These are phyloP conservation scores for Crotalus tigris DNA, from an alignment of 2,113 vertebrate genomes.

Conservation along the genomic window DNA sequence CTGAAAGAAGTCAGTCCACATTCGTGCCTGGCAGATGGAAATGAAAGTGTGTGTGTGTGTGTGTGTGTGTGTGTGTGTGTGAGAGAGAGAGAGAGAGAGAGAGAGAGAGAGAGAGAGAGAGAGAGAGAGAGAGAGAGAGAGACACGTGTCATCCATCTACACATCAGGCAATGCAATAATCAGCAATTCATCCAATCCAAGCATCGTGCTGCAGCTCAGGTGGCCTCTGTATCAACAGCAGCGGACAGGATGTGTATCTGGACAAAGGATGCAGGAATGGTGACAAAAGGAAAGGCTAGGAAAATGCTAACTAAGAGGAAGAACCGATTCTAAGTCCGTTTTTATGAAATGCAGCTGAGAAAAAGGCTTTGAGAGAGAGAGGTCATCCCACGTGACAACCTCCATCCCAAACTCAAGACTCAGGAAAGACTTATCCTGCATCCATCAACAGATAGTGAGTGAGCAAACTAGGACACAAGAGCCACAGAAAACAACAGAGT, in stretches of 20 bases:
- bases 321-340: background rate
- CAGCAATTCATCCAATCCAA: background rate
- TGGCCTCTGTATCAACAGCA: background rate
- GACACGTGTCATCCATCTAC: background rate
- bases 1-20: background rate
- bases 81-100: too few species aligned
- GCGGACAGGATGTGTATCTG: background rate
- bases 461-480: background rate
- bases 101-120: too few species aligned
- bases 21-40: background rate
- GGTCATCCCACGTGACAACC: background rate
- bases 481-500: background rate
- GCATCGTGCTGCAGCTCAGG: background rate
- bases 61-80: too few species aligned
- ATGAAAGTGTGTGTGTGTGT: background rate
- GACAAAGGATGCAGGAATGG: background rate
- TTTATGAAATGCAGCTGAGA: background rate
- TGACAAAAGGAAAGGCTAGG: background rate
- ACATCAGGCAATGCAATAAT: background rate
- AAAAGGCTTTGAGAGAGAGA: background rate
- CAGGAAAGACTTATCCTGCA: background rate
- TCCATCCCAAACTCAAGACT: too few species aligned
- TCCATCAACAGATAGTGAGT: background rate
- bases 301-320: background rate
- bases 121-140: too few species aligned